Evolutionary conservation across 2,888 invertebrate genomes (phyloP).

Genomic region (Polia nebulosa): DNA sequence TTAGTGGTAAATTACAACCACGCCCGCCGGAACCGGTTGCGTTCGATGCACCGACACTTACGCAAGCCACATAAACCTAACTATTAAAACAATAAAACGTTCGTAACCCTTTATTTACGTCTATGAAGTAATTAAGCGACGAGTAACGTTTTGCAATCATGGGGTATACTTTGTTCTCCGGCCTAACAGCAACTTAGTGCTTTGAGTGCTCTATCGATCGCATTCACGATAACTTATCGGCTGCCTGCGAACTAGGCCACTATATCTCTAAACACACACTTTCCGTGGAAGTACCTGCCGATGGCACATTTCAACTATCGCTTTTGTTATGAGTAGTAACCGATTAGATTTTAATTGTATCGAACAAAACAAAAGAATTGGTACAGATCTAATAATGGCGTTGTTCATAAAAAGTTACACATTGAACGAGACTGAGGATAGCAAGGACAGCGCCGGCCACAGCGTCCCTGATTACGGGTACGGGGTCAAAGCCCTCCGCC

Average conservation of each 20-base stretch:
- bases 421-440: slow-evolving; percentile 48
- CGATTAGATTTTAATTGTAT: slow-evolving; percentile 67
- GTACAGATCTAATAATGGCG: slow-evolving; percentile 48
- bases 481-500: slow-evolving; percentile 80
- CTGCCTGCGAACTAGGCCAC: slow-evolving; percentile 83
- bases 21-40: slow-evolving; percentile 81
- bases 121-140: slow-evolving; percentile 64
- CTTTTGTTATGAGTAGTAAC: slow-evolving; percentile 67
- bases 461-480: slow-evolving; percentile 78
- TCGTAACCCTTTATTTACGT: slow-evolving; percentile 57
- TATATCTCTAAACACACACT: slow-evolving; percentile 77
- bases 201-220: slow-evolving; percentile 85
- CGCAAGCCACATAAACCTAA: slow-evolving; percentile 73
- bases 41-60: slow-evolving; percentile 81
- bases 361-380: slow-evolving; percentile 50
- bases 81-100: slow-evolving; percentile 67
- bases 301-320: slow-evolving; percentile 77
- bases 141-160: slow-evolving; percentile 54
- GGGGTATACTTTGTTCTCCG: slow-evolving; percentile 59
- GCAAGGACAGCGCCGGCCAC: slow-evolving; percentile 60
- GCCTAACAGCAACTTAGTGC: slow-evolving; percentile 63
- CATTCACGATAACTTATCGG: slow-evolving; percentile 83
- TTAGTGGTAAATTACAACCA: slow-evolving; percentile 84
- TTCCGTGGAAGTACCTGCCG: slow-evolving; percentile 69
- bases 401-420: slow-evolving; percentile 43